Percentiles rank a stretch among this genome's conserved stretches.
Evolutionary conservation across 2,113 vertebrate genomes (phyloP).

Genomic region (Leptosomus discolor): DNA sequence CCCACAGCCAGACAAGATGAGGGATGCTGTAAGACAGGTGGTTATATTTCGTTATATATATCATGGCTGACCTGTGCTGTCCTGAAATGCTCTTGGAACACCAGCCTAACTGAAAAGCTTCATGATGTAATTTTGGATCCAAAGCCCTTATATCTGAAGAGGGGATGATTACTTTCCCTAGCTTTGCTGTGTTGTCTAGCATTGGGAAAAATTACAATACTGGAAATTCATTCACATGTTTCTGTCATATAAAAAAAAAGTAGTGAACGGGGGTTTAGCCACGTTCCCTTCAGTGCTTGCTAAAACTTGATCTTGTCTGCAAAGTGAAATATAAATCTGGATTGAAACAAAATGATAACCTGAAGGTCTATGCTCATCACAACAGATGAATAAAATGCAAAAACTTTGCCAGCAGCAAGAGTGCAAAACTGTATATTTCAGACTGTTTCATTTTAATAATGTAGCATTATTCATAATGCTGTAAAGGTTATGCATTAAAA

Average conservation of each 20-base stretch:
- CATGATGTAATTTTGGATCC: not conserved
- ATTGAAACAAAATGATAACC: not conserved
- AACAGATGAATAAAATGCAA: constrained; percentile 4
- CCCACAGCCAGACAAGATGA: not conserved
- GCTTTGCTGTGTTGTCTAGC: not conserved
- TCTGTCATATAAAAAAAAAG: not conserved
- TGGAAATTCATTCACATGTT: not conserved
- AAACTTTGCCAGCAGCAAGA: not conserved
- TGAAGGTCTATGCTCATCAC: not conserved
- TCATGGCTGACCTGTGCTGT: not conserved
- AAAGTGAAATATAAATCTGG: not conserved
- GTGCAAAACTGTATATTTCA: not conserved
- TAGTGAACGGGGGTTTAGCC: not conserved
- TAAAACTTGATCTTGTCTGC: constrained; percentile 15
- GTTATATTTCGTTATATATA: not conserved
- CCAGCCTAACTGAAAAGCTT: not conserved
- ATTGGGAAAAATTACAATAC: not conserved
- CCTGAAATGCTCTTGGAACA: not conserved
- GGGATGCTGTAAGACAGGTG: not conserved
- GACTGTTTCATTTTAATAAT: not conserved
- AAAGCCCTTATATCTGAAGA: not conserved
- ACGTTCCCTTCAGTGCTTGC: not conserved
- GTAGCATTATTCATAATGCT: not conserved
- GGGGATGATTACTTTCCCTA: not conserved
- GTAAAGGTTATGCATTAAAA: not conserved